A percentile compares a stretch with the other conserved stretches of the same genome.
Evolutionary conservation across 2,113 vertebrate genomes (phyloP).

Genomic region (Anarrhichthys ocellatus): DNA sequence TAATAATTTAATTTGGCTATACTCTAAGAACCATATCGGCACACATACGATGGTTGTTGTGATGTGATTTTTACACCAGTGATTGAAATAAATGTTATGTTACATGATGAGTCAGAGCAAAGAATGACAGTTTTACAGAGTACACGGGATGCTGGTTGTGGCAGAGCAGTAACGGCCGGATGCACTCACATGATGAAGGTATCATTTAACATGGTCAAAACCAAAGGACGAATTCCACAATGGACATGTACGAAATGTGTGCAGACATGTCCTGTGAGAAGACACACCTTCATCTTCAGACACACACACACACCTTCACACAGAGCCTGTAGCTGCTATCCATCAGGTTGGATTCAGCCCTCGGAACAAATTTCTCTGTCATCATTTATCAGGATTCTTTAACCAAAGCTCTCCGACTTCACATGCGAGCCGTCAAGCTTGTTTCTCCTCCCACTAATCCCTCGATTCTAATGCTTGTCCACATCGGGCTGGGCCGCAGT

Average conservation of each 20-base stretch:
- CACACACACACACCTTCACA: neutral
- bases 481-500: slow-evolving; percentile 74
- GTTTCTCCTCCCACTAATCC: slow-evolving; percentile 76
- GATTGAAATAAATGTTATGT: slow-evolving; percentile 31
- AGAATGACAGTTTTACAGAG: slow-evolving; percentile 51
- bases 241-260: neutral
- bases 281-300: neutral
- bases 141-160: neutral
- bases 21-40: neutral
- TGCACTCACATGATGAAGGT: slow-evolving; percentile 51
- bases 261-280: neutral
- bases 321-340: slow-evolving; percentile 7
- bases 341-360: slow-evolving; percentile 37
- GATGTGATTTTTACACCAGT: slow-evolving; percentile 18
- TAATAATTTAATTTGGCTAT: neutral
- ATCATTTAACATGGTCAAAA: slow-evolving; percentile 31
- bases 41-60: slow-evolving; percentile 1
- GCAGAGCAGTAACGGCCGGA: slow-evolving; percentile 7
- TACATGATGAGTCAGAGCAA: slow-evolving; percentile 44
- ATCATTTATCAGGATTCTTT: slow-evolving; percentile 57
- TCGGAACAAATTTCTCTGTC: slow-evolving; percentile 41
- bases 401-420: slow-evolving; percentile 41
- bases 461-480: slow-evolving; percentile 79
- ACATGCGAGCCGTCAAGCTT: slow-evolving; percentile 58
- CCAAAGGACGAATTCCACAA: neutral